phyloP scores from a whole-genome alignment of 2,797 vertebrate genomes.

The Anguilla anguilla region DNA sequence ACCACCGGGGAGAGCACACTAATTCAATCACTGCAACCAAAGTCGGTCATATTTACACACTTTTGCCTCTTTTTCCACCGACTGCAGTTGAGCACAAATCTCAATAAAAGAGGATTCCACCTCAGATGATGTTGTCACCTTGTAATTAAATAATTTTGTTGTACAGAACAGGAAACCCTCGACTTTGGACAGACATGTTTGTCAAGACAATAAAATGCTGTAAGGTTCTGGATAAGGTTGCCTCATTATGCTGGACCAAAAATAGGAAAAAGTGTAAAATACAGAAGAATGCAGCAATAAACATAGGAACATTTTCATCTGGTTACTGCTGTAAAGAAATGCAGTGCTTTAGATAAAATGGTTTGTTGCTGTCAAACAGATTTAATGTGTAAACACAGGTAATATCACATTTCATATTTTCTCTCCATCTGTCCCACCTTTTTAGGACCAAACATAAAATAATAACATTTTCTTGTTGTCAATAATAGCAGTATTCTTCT shows the following conservation, averaged over 20 bases:
- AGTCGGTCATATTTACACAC: background rate
- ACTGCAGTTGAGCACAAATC: conserved; percentile 13
- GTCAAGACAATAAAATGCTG: background rate
- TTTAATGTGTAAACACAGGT: conserved; percentile 67
- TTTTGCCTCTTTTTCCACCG: background rate
- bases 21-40: conserved; percentile 68
- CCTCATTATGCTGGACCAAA: conserved; percentile 5
- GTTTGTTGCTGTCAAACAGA: conserved; percentile 68
- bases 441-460: conserved; percentile 34
- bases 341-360: conserved; percentile 68
- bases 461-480: background rate
- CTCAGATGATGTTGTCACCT: conserved; percentile 11
- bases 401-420: conserved; percentile 58
- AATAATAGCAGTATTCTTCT: no score
- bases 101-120: conserved; percentile 11
- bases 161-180: background rate
- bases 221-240: conserved; percentile 16
- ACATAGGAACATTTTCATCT: conserved; percentile 50
- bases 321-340: conserved; percentile 75
- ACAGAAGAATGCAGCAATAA: conserved; percentile 59
- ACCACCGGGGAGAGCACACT: conserved; percentile 63
- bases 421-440: background rate
- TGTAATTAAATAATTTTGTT: background rate
- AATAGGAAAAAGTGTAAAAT: conserved; percentile 37
- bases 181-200: background rate